These are phyloP conservation scores for Protaetia brevitarsis DNA, from an alignment of 1,140 invertebrate genomes.

Conservation along the genomic window DNA sequence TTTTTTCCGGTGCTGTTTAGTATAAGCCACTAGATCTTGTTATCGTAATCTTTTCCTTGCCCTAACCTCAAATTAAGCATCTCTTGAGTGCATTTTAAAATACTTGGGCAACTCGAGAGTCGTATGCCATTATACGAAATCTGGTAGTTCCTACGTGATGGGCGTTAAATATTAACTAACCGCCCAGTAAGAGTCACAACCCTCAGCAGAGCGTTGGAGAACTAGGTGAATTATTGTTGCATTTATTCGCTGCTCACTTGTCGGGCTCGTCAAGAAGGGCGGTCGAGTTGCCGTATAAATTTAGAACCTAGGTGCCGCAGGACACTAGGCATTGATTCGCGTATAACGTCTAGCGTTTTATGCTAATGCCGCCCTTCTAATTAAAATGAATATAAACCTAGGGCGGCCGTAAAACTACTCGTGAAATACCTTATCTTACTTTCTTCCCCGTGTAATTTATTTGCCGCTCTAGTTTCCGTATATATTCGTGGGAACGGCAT, in stretches of 20 bases:
- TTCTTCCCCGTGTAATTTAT: not conserved
- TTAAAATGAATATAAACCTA: not conserved
- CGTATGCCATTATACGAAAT: too few species aligned
- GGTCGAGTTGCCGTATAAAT: not conserved
- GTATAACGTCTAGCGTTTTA: not conserved
- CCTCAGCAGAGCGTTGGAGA: too few species aligned
- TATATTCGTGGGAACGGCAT: not conserved
- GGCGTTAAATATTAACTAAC: constrained; percentile 16
- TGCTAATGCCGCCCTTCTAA: constrained; percentile 3
- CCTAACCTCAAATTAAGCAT: too few species aligned
- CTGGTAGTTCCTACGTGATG: too few species aligned
- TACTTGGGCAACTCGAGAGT: too few species aligned
- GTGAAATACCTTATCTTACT: not conserved
- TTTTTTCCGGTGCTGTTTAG: not conserved
- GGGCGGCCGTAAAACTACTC: not conserved
- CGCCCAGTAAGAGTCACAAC: not conserved
- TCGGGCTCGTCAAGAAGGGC: not conserved
- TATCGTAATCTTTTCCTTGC: too few species aligned
- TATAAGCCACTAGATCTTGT: too few species aligned
- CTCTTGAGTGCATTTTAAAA: too few species aligned
- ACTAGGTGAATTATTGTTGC: constrained; percentile 4
- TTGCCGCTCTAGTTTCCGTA: not conserved
- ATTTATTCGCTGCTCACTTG: constrained; percentile 1
- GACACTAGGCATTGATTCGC: not conserved
- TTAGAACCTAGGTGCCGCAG: constrained; percentile 11